Percentiles rank a stretch among this genome's conserved stretches.
phyloP scores from a whole-genome alignment of 1,140 invertebrate species.

The Drosophila kanapiae region DNA sequence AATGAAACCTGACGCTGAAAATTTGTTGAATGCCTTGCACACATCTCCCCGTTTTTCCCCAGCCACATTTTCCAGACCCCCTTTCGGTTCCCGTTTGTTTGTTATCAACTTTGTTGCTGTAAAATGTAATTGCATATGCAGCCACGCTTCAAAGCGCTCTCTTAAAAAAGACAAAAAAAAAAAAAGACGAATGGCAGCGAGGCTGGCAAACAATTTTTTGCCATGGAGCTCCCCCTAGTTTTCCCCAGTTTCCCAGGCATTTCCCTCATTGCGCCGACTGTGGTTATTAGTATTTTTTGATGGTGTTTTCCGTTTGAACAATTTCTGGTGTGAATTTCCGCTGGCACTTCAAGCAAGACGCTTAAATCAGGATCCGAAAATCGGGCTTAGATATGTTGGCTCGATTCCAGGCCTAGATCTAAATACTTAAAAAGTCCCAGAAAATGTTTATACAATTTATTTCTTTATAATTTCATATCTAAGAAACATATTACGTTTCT shows the following conservation, averaged over 20 bases:
- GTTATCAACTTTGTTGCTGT: slow-evolving; percentile 81
- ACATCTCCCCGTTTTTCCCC: slow-evolving; percentile 14
- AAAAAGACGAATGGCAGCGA: slow-evolving; percentile 35
- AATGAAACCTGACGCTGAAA: slow-evolving; percentile 76
- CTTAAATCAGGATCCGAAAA: slow-evolving; percentile 1
- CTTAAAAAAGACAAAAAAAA: slow-evolving; percentile 35
- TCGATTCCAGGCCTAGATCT: not conserved
- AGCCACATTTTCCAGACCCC: slow-evolving; percentile 8
- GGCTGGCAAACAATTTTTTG: slow-evolving; percentile 59
- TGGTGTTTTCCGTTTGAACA: slow-evolving; percentile 52
- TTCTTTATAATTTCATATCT: not conserved
- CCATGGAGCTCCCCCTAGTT: slow-evolving; percentile 23
- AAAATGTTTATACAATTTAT: not conserved
- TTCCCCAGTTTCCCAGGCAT: slow-evolving; percentile 20
- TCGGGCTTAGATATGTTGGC: not conserved
- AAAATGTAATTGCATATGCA: slow-evolving; percentile 82
- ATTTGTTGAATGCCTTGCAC: slow-evolving; percentile 73
- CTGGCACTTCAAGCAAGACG: slow-evolving; percentile 31
- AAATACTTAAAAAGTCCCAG: not conserved
- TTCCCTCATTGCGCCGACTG: slow-evolving; percentile 22
- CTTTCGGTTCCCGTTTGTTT: slow-evolving; percentile 54
- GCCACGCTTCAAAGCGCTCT: slow-evolving; percentile 75
- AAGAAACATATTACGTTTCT: too few species aligned
- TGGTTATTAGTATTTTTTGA: slow-evolving; percentile 68
- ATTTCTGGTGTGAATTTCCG: slow-evolving; percentile 44